These are phyloP conservation scores for Papilio aristodemus DNA, from an alignment of 1,140 invertebrate species.

Conservation along the genomic window DNA sequence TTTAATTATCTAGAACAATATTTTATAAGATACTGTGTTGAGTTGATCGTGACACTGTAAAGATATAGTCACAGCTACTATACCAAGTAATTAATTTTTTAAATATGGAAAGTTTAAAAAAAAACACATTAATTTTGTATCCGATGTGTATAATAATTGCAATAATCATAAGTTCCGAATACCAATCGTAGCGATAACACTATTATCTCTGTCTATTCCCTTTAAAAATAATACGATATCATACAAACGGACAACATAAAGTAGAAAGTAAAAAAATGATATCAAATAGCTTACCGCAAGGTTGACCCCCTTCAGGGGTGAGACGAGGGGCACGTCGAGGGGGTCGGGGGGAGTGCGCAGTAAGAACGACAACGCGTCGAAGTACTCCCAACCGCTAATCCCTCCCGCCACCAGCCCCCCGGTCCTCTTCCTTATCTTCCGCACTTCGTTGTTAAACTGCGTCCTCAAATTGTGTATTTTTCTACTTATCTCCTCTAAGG, in stretches of 20 bases:
- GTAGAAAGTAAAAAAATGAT: neutral
- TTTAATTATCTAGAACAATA: no score
- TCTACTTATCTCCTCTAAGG: constrained; percentile 63
- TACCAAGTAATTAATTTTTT: no score
- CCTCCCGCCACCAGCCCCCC: constrained; percentile 40
- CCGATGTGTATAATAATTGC: neutral
- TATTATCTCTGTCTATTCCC: neutral
- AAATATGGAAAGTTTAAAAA: no score
- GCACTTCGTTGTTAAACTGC: constrained; percentile 70
- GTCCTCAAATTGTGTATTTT: constrained; percentile 72
- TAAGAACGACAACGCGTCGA: constrained; percentile 68
- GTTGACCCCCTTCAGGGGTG: constrained; percentile 48
- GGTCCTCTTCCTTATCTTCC: constrained; percentile 64
- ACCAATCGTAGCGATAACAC: neutral
- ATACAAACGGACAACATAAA: neutral
- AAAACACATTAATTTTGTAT: no score
- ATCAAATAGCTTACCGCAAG: constrained; percentile 54
- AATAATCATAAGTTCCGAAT: constrained; percentile 24
- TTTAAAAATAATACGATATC: neutral
- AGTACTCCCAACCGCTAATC: constrained; percentile 71
- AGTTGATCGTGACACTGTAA: no score
- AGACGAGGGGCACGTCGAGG: constrained; percentile 50
- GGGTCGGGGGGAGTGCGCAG: constrained; percentile 54
- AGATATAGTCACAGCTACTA: no score
- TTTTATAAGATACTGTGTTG: no score